These are phyloP conservation scores for Lepidochrysops patricia DNA, from an alignment of 2,888 invertebrate genomes.

Conservation along the genomic window DNA sequence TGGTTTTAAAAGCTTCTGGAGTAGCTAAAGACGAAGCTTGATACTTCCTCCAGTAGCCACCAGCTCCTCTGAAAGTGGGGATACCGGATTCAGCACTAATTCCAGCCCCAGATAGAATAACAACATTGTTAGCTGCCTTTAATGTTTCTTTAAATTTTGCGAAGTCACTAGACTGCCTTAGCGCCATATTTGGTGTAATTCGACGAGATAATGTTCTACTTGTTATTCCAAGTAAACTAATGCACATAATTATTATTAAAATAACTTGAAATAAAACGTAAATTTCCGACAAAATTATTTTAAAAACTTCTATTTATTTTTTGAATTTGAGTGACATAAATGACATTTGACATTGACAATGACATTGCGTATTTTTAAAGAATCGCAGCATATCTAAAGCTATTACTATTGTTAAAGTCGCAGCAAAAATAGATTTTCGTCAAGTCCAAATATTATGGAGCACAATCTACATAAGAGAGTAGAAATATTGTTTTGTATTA, in stretches of 20 bases:
- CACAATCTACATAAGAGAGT: too few relatives aligned
- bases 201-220: slow-evolving; percentile 21
- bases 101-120: slow-evolving; percentile 85
- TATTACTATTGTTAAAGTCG: too few relatives aligned
- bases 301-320: too few relatives aligned
- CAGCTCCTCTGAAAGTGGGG: slow-evolving; percentile 88
- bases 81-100: slow-evolving; percentile 90
- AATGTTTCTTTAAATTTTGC: slow-evolving; percentile 73
- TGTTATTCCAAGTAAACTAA: slow-evolving; percentile 31
- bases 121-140: slow-evolving; percentile 76
- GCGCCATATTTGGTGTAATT: slow-evolving; percentile 30
- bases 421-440: too few relatives aligned
- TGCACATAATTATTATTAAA: slow-evolving; percentile 32
- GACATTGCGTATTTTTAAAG: too few relatives aligned
- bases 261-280: neutral
- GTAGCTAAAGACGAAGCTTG: slow-evolving; percentile 79
- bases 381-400: too few relatives aligned
- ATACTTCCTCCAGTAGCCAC: slow-evolving; percentile 88
- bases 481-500: too few relatives aligned
- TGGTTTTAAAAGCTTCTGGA: slow-evolving; percentile 79
- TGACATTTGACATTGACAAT: too few relatives aligned
- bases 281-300: too few relatives aligned
- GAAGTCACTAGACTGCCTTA: slow-evolving; percentile 53
- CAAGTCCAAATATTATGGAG: too few relatives aligned
- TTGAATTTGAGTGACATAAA: too few relatives aligned